These are phyloP conservation scores for Empidonax traillii DNA, from an alignment of 2,113 vertebrate species.

Conservation along the genomic window DNA sequence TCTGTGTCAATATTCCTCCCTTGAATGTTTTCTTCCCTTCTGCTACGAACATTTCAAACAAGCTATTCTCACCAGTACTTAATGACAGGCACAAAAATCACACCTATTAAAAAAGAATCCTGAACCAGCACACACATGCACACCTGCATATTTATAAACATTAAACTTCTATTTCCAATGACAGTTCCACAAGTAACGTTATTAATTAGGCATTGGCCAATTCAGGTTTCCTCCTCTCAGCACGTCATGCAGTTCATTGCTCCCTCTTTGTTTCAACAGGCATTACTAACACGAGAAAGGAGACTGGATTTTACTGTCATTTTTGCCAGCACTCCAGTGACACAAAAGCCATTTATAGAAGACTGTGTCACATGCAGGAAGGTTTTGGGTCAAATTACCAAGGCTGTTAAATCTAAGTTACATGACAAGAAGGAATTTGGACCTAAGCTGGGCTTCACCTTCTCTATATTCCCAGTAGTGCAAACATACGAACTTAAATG, in stretches of 20 bases:
- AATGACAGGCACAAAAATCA: background rate
- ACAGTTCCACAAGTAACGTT: background rate
- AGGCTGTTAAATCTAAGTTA: background rate
- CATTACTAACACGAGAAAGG: background rate
- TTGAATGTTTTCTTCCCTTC: background rate
- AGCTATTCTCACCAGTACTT: background rate
- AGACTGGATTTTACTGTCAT: background rate
- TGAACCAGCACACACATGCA: background rate
- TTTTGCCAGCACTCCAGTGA: background rate
- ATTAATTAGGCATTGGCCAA: background rate
- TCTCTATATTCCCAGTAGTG: background rate
- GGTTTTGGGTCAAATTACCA: background rate
- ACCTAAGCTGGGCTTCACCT: background rate
- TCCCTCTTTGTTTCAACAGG: background rate
- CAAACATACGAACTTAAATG: background rate
- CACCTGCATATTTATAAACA: background rate
- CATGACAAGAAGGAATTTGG: background rate
- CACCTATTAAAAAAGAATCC: background rate
- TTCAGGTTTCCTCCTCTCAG: background rate
- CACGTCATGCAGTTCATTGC: rapidly evolving
- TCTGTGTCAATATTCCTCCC: background rate
- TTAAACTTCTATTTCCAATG: background rate
- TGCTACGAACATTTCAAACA: rapidly evolving
- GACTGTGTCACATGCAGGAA: background rate
- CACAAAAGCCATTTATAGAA: background rate